Evolutionary conservation across 2,888 invertebrate genomes (phyloP).

Genomic region (Watsonalla binaria): DNA sequence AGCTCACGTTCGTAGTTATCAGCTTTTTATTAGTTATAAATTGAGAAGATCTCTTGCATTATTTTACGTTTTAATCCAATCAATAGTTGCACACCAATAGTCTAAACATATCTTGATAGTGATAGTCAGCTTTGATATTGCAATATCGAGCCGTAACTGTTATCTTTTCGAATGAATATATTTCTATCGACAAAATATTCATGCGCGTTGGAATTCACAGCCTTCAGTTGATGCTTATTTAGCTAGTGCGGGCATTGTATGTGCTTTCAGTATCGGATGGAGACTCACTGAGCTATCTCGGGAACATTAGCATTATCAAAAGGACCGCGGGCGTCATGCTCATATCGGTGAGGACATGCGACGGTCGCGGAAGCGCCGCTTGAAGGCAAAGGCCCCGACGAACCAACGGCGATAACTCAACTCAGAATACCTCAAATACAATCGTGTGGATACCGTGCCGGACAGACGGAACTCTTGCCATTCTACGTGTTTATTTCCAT

Average conservation of each 20-base stretch:
- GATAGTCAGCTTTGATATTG: constrained; percentile 5
- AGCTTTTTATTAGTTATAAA: too few species aligned
- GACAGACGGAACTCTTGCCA: constrained; percentile 49
- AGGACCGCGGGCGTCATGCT: constrained; percentile 70
- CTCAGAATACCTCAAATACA: constrained; percentile 67
- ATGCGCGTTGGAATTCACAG: constrained; percentile 45
- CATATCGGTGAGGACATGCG: constrained; percentile 66
- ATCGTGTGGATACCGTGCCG: constrained; percentile 57
- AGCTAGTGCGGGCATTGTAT: constrained; percentile 60
- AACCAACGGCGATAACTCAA: constrained; percentile 68
- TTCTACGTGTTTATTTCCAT: constrained; percentile 33
- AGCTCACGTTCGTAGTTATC: too few species aligned
- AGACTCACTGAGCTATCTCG: constrained; percentile 52
- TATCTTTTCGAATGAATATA: constrained; percentile 42
- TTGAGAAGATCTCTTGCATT: too few species aligned
- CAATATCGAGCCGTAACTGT: constrained; percentile 45
- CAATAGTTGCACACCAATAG: too few species aligned
- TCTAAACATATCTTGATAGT: too few species aligned
- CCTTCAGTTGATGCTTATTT: constrained; percentile 58
- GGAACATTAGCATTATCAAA: constrained; percentile 75
- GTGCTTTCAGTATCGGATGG: constrained; percentile 59
- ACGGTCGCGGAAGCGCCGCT: constrained; percentile 64
- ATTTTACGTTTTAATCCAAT: too few species aligned
- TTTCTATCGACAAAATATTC: constrained; percentile 46
- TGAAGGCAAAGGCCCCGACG: constrained; percentile 64